Conservation (phyloP, 2,113 vertebrate genomes). For the Bambusicola thoracicus region DNA sequence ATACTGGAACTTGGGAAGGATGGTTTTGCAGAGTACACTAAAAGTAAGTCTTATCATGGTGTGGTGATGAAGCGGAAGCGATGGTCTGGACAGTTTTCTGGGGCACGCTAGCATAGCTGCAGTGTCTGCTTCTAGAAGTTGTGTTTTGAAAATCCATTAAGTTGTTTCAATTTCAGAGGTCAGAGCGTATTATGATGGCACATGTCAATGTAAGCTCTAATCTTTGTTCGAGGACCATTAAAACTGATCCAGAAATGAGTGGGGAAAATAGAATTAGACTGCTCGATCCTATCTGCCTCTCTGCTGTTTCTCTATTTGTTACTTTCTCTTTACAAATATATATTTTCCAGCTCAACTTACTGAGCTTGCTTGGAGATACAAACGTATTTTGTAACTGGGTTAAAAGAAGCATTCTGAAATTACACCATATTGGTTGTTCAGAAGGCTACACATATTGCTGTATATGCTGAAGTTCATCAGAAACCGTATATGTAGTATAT, state of each 20-base stretch:
- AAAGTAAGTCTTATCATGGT: constrained; percentile 78
- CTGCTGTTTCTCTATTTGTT: not conserved
- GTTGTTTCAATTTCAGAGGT: not conserved
- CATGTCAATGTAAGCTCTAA: not conserved
- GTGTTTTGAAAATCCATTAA: not conserved
- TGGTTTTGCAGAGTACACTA: constrained; percentile 88
- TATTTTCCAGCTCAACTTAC: not conserved
- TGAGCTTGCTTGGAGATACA: not conserved
- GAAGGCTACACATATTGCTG: not conserved
- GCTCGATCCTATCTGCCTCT: not conserved
- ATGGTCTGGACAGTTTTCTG: not conserved
- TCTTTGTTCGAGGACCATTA: not conserved
- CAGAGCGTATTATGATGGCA: not conserved
- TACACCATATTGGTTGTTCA: rapidly evolving
- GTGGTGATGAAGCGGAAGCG: not conserved
- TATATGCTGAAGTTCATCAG: not conserved
- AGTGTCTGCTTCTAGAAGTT: too few relatives aligned
- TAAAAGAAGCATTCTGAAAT: not conserved
- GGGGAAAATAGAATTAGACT: not conserved
- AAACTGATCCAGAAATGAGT: not conserved
- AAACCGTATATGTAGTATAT: not conserved
- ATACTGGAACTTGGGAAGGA: constrained; percentile 88
- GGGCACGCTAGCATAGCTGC: too few relatives aligned
- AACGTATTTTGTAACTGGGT: not conserved
- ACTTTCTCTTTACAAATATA: not conserved